Percentiles rank a stretch among this genome's conserved stretches.
These are phyloP conservation scores for Dicyema japonicum DNA, from an alignment of 1,140 invertebrate genomes.

Conservation along the genomic window DNA sequence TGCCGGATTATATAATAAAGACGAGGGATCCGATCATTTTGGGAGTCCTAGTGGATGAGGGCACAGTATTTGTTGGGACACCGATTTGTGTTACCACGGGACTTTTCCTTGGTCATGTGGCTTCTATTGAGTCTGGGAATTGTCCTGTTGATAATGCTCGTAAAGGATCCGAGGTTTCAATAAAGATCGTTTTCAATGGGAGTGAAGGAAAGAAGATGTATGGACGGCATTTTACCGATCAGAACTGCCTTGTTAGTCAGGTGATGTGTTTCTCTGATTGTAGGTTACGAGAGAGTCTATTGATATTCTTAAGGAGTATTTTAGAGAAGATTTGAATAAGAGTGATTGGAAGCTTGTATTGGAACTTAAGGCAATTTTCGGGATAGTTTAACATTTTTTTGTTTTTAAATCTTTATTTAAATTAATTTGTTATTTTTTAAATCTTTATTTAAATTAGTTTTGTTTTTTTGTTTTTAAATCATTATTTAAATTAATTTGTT, in stretches of 20 bases:
- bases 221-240: slow-evolving; percentile 79
- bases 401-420: too few relatives aligned
- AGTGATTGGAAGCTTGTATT: slow-evolving; percentile 88
- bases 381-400: slow-evolving; percentile 51
- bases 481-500: too few relatives aligned
- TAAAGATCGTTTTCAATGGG: slow-evolving; percentile 77
- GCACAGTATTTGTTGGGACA: slow-evolving; percentile 69
- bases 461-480: too few relatives aligned
- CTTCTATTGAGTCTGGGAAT: slow-evolving; percentile 56
- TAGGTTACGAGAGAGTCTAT: slow-evolving; percentile 85
- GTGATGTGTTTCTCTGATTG: slow-evolving; percentile 17
- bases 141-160: slow-evolving; percentile 47
- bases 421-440: too few relatives aligned
- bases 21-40: slow-evolving; percentile 78
- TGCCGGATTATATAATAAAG: slow-evolving; percentile 76
- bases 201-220: slow-evolving; percentile 89
- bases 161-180: slow-evolving; percentile 82
- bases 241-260: slow-evolving; percentile 28
- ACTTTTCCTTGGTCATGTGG: slow-evolving; percentile 41
- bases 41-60: slow-evolving; percentile 73
- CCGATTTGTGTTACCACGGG: slow-evolving; percentile 54
- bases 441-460: too few relatives aligned
- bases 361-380: slow-evolving; percentile 79
- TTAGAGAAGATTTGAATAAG: slow-evolving; percentile 73
- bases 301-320: slow-evolving; percentile 91